Evolutionary conservation across 2,113 vertebrate species (phyloP).

Genomic region (Rhodinocichla rosea): DNA sequence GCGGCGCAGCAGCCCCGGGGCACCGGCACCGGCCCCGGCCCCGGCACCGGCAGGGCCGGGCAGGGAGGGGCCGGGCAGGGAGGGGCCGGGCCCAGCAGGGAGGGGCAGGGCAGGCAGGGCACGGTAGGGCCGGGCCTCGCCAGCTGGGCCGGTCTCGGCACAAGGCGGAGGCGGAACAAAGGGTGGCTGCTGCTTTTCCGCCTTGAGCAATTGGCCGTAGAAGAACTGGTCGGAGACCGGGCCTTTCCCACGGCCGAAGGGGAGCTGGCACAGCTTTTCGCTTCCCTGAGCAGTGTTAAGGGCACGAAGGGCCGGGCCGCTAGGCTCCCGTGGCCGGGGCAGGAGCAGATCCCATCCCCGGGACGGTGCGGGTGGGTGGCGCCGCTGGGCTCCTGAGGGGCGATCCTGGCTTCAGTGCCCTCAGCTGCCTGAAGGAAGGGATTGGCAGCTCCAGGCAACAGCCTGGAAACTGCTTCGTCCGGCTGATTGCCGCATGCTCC

Average conservation of each 20-base stretch:
- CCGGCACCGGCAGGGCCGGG: too few species aligned
- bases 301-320: neutral
- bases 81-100: too few species aligned
- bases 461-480: neutral
- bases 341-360: rapidly evolving
- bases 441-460: neutral
- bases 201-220: neutral
- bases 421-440: neutral
- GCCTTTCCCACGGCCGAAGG: neutral
- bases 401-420: too few species aligned
- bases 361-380: rapidly evolving
- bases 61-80: neutral
- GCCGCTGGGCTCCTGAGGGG: rapidly evolving
- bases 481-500: rapidly evolving
- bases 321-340: neutral
- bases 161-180: rapidly evolving
- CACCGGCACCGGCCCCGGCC: too few species aligned
- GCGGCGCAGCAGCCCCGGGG: neutral
- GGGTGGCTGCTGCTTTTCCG: rapidly evolving
- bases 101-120: neutral
- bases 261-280: neutral
- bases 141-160: rapidly evolving
- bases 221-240: neutral
- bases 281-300: neutral
- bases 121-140: neutral